A percentile compares a stretch with the other conserved stretches of the same genome.
Conservation (phyloP, 2,113 vertebrate species). For the Psilopsiagon aymara region DNA sequence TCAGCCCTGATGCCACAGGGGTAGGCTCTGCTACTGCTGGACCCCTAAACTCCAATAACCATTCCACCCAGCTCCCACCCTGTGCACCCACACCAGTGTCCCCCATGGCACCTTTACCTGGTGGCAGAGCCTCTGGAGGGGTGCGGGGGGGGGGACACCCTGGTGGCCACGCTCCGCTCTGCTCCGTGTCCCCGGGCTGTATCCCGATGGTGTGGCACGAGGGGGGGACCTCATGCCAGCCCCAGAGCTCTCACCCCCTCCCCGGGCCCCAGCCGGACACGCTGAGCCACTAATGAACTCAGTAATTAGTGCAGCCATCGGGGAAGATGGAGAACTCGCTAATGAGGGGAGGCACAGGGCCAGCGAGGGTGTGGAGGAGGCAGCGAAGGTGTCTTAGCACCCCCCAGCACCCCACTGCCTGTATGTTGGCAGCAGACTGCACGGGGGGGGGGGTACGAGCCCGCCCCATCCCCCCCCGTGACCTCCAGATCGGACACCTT, state of each 20-base stretch:
- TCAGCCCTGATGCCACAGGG: neutral
- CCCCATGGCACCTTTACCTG: neutral
- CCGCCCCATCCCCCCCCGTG: accelerated
- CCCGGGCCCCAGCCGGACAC: neutral
- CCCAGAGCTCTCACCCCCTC: neutral
- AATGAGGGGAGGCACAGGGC: constrained; percentile 26
- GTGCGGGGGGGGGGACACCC: neutral
- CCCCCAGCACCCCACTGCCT: neutral
- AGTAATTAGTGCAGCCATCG: constrained; percentile 21
- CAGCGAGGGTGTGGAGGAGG: neutral
- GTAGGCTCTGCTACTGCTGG: neutral
- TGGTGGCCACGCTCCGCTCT: accelerated
- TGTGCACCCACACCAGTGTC: neutral
- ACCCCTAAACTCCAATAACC: neutral
- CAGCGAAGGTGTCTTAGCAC: too few species aligned
- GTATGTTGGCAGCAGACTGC: neutral
- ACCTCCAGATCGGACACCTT: too few species aligned
- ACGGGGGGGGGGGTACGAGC: accelerated
- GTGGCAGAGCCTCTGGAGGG: accelerated
- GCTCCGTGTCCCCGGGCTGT: neutral
- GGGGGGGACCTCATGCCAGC: neutral
- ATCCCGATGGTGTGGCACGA: neutral
- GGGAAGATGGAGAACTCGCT: constrained; percentile 11
- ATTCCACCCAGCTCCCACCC: neutral
- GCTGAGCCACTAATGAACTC: constrained; percentile 10